Percentiles rank a stretch among this genome's conserved stretches.
These are phyloP conservation scores for Halictus ligatus DNA, from an alignment of 2,888 invertebrate genomes.

Conservation along the genomic window DNA sequence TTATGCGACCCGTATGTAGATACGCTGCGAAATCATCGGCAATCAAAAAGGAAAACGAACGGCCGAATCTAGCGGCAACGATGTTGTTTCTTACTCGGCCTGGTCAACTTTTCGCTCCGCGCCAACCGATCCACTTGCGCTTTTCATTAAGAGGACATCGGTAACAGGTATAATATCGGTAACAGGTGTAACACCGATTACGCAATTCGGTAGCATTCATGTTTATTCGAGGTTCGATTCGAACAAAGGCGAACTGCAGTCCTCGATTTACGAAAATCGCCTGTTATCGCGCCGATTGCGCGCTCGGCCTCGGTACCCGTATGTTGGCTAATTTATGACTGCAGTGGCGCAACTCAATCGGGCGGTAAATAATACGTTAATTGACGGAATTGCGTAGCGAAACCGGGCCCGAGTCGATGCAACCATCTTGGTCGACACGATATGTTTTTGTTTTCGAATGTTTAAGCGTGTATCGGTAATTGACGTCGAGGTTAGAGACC, in stretches of 20 bases:
- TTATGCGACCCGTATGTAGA: constrained; percentile 34
- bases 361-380: constrained; percentile 62
- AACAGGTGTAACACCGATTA: constrained; percentile 30
- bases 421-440: not conserved
- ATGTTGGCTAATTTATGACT: constrained; percentile 73
- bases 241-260: constrained; percentile 32
- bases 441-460: not conserved
- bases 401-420: constrained; percentile 14
- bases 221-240: constrained; percentile 23
- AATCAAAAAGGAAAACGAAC: not conserved
- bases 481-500: not conserved
- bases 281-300: constrained; percentile 54
- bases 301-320: constrained; percentile 71
- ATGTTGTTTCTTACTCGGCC: not conserved
- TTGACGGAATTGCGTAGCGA: constrained; percentile 66
- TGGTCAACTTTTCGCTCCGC: not conserved
- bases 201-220: constrained; percentile 12
- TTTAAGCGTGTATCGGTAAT: not conserved
- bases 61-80: not conserved
- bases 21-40: not conserved
- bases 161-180: constrained; percentile 20
- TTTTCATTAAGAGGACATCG: constrained; percentile 15
- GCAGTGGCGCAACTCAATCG: constrained; percentile 58
- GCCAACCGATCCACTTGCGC: constrained; percentile 30
- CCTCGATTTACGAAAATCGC: constrained; percentile 54